Percentiles rank a stretch among this genome's conserved stretches.
These are phyloP conservation scores for Achroia grisella DNA, from an alignment of 1,140 invertebrate species.

Conservation along the genomic window DNA sequence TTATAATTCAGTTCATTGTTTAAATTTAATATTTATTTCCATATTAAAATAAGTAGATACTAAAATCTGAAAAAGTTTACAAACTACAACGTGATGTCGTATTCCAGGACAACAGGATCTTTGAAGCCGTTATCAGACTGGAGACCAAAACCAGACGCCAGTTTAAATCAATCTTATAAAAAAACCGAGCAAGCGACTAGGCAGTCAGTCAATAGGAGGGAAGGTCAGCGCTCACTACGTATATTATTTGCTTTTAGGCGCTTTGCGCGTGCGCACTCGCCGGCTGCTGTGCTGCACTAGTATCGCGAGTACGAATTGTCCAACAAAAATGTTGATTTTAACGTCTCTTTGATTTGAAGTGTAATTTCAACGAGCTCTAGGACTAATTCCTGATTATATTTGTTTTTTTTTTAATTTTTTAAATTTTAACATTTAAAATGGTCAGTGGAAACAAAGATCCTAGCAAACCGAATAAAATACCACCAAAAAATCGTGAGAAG, in stretches of 20 bases:
- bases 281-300: slow-evolving; percentile 26
- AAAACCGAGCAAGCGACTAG: too few relatives aligned
- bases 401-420: slow-evolving; percentile 14
- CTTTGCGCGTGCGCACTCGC: slow-evolving; percentile 44
- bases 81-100: too few relatives aligned
- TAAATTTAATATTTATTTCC: too few relatives aligned
- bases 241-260: slow-evolving; percentile 38
- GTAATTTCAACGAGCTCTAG: slow-evolving; percentile 13
- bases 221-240: slow-evolving; percentile 45
- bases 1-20: too few relatives aligned
- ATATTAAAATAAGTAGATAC: too few relatives aligned
- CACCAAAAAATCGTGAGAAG: slow-evolving; percentile 59
- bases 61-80: too few relatives aligned
- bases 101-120: too few relatives aligned
- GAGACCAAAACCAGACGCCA: too few relatives aligned
- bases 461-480: slow-evolving; percentile 51
- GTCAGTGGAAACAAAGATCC: slow-evolving; percentile 64
- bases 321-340: slow-evolving; percentile 37
- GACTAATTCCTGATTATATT: slow-evolving; percentile 15
- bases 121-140: too few relatives aligned
- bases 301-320: slow-evolving; percentile 35
- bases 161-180: too few relatives aligned
- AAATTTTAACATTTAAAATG: slow-evolving; percentile 42
- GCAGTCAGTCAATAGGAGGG: slow-evolving; percentile 39
- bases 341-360: slow-evolving; percentile 23